These are phyloP conservation scores for Phrynocephalus forsythii DNA, from an alignment of 2,797 vertebrate genomes.

Conservation along the genomic window DNA sequence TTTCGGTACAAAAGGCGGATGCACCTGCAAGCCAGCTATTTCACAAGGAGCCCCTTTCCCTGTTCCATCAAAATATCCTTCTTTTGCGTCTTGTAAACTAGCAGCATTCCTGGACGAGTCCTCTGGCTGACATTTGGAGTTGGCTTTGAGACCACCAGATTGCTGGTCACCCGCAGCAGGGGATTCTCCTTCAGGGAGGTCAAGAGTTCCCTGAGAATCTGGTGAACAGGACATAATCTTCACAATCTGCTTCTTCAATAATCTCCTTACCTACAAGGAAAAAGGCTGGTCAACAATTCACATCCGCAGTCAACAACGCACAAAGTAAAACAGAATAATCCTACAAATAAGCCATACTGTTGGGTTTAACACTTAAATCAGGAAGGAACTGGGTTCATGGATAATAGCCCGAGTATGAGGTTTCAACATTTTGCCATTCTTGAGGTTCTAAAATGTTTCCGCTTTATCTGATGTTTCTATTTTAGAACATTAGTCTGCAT, in stretches of 20 bases:
- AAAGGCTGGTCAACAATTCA: not conserved
- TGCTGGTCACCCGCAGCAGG: constrained; percentile 62
- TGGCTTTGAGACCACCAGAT: constrained; percentile 59
- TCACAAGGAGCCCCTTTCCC: constrained; percentile 61
- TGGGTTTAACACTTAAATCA: not conserved
- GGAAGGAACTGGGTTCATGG: not conserved
- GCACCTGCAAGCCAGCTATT: constrained; percentile 52
- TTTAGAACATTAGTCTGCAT: not conserved
- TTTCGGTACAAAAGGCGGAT: constrained; percentile 76
- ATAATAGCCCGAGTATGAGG: not conserved
- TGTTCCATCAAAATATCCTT: constrained; percentile 68
- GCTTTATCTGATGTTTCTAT: not conserved
- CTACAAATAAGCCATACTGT: not conserved
- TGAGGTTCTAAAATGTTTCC: not conserved
- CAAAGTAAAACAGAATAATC: not conserved
- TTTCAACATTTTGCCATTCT: not conserved
- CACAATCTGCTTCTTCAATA: constrained; percentile 91
- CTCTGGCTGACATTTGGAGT: constrained; percentile 60
- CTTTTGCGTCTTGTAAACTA: constrained; percentile 70
- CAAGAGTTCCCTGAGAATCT: constrained; percentile 78
- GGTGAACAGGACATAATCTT: constrained; percentile 87
- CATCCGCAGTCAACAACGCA: not conserved
- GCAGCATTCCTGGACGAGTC: constrained; percentile 68
- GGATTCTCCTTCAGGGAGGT: constrained; percentile 77
- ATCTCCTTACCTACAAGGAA: constrained; percentile 85